phyloP scores from a whole-genome alignment of 2,888 invertebrate species.

The Thecophora atra region DNA sequence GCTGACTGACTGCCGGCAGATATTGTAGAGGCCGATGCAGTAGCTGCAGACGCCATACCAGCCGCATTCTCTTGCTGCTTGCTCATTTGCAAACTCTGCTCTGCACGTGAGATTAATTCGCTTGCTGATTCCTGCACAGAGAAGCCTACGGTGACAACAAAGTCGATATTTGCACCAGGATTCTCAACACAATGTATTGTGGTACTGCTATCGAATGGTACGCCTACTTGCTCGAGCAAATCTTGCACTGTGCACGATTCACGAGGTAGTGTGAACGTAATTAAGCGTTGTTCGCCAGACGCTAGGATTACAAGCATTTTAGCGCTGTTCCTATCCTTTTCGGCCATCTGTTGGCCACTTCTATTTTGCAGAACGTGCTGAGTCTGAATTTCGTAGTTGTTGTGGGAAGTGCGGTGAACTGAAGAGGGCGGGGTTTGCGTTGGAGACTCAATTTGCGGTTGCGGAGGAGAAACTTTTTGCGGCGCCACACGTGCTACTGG shows the following conservation, averaged over 20 bases:
- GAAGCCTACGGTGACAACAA: slow-evolving; percentile 78
- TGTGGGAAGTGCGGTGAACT: slow-evolving; percentile 61
- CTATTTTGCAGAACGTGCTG: slow-evolving; percentile 65
- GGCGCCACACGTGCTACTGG: slow-evolving; percentile 52
- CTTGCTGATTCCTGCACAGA: slow-evolving; percentile 63
- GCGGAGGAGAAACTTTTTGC: slow-evolving; percentile 50
- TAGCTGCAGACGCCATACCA: slow-evolving; percentile 43
- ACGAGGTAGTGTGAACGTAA: slow-evolving; percentile 82
- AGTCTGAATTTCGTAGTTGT: slow-evolving; percentile 65
- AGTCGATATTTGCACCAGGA: slow-evolving; percentile 79
- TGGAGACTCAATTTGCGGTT: slow-evolving; percentile 50
- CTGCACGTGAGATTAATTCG: slow-evolving; percentile 64
- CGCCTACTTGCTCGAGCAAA: slow-evolving; percentile 79
- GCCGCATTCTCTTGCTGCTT: slow-evolving; percentile 56
- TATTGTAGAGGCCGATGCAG: slow-evolving; percentile 37
- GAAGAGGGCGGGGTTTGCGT: slow-evolving; percentile 50
- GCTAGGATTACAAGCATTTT: slow-evolving; percentile 82
- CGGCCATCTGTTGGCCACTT: slow-evolving; percentile 58
- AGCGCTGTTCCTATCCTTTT: slow-evolving; percentile 70
- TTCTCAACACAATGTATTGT: slow-evolving; percentile 80
- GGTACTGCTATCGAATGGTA: slow-evolving; percentile 76
- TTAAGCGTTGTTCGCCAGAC: slow-evolving; percentile 82
- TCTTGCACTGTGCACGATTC: slow-evolving; percentile 85
- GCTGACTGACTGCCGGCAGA: slow-evolving; percentile 24
- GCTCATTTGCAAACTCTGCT: slow-evolving; percentile 63